Conservation (phyloP, 2,113 vertebrate genomes). For the Charina bottae region DNA sequence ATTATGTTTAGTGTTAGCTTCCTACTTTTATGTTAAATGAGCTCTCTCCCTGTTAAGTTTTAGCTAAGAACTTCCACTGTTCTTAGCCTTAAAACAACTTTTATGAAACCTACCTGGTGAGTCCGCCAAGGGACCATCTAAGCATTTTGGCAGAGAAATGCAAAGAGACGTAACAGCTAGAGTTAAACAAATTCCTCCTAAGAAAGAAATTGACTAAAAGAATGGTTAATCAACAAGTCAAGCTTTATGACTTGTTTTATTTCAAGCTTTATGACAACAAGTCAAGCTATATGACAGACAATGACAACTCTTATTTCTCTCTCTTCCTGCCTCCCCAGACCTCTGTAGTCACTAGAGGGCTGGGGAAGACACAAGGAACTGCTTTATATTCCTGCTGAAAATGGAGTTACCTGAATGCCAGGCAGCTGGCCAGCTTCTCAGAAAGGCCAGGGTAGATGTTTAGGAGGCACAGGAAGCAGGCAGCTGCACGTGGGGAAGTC, state of each 20-base stretch:
- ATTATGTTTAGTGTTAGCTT: background rate
- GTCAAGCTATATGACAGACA: background rate
- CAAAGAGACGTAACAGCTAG: slow-evolving; percentile 35
- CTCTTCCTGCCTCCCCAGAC: background rate
- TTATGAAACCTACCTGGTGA: slow-evolving; percentile 35
- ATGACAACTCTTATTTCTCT: background rate
- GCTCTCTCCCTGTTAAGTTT: background rate
- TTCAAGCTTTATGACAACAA: no score
- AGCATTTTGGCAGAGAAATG: slow-evolving; percentile 32
- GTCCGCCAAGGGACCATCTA: slow-evolving; percentile 12
- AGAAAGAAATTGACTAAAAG: background rate
- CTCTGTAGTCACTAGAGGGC: background rate
- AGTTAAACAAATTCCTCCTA: background rate
- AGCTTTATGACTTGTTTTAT: no score
- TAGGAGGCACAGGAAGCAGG: background rate
- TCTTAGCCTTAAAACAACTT: slow-evolving; percentile 9
- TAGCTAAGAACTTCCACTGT: background rate
- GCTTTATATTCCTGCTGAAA: background rate
- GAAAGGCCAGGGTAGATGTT: background rate
- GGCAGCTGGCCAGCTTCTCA: background rate
- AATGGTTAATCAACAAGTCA: background rate
- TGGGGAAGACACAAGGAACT: background rate
- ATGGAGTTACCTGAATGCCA: background rate
- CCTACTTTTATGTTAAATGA: background rate
- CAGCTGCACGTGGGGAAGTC: background rate